phyloP scores from a whole-genome alignment of 2,113 vertebrate genomes.

The Equus quagga region DNA sequence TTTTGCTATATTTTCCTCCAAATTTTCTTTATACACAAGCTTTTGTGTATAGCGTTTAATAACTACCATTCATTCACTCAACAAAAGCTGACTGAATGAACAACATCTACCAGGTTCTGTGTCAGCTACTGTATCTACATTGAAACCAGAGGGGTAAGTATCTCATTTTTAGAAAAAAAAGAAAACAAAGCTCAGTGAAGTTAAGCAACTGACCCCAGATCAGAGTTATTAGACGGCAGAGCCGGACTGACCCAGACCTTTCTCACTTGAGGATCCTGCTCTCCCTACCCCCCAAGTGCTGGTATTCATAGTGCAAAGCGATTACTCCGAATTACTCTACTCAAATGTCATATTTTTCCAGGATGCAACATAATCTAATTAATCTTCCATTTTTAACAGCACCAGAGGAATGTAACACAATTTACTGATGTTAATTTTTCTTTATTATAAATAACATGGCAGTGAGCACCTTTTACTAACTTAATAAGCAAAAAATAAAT shows the following conservation, averaged over 20 bases:
- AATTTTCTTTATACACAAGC: not conserved
- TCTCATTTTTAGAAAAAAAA: not conserved
- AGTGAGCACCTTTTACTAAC: not conserved
- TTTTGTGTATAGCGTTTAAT: not conserved
- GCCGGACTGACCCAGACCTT: not conserved
- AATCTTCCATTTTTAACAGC: constrained; percentile 24
- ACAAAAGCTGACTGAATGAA: not conserved
- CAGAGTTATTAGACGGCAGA: not conserved
- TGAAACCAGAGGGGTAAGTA: not conserved
- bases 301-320: not conserved
- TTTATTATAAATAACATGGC: not conserved
- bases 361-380: constrained; percentile 2
- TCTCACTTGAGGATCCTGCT: not conserved
- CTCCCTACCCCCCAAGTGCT: not conserved
- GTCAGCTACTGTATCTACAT: not conserved
- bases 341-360: not conserved
- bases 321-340: not conserved
- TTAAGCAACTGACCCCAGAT: not conserved
- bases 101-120: not conserved
- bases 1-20: not conserved
- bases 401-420: not conserved
- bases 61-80: not conserved
- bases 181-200: not conserved
- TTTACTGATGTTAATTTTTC: constrained; percentile 15
- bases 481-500: not conserved